Conservation (phyloP, 1,140 invertebrate genomes). For the Brachionus sp. region DNA sequence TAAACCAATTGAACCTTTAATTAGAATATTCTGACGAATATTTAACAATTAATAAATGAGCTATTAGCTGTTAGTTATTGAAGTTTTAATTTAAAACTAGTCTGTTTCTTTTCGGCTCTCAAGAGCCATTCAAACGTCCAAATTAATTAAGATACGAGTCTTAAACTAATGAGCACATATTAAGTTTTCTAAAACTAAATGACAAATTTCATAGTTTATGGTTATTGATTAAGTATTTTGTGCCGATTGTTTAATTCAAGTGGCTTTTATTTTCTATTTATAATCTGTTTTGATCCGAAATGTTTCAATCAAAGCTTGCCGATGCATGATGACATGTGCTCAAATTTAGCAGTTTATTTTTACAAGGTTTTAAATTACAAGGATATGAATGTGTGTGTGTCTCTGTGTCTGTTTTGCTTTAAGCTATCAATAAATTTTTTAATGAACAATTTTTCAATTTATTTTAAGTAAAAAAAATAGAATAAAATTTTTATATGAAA, state of each 20-base stretch:
- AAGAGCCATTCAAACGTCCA: neutral
- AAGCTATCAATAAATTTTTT: neutral
- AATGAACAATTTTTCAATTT: neutral
- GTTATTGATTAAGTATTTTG: constrained; percentile 24
- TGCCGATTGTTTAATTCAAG: neutral
- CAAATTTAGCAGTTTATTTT: neutral
- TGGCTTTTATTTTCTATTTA: neutral
- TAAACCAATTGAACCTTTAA: no score
- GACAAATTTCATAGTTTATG: neutral
- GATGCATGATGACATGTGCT: neutral
- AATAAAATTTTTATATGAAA: no score
- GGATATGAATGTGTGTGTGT: no score
- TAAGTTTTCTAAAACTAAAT: neutral
- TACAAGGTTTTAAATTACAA: neutral
- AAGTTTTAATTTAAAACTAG: no score
- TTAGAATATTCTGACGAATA: no score
- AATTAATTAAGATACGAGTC: neutral
- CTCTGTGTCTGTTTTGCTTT: neutral
- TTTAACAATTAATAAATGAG: no score
- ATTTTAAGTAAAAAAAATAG: no score
- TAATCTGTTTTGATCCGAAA: constrained; percentile 7
- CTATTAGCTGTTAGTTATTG: no score
- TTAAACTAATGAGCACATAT: neutral
- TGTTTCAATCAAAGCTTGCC: neutral
- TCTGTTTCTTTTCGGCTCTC: neutral